These are phyloP conservation scores for Zeugodacus cucurbitae DNA, from an alignment of 1,140 invertebrate genomes.

Conservation along the genomic window DNA sequence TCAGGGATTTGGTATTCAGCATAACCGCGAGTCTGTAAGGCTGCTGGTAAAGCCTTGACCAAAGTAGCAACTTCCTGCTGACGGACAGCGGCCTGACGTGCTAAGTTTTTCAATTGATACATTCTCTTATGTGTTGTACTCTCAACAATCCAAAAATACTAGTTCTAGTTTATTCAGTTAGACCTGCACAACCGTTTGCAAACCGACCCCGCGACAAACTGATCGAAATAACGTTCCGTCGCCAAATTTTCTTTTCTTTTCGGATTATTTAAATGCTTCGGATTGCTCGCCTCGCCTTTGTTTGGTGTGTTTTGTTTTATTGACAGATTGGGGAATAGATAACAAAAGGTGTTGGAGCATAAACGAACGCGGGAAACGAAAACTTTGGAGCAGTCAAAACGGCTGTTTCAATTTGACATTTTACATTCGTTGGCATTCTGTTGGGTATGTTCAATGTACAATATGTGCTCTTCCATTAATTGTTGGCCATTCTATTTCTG, in stretches of 20 bases:
- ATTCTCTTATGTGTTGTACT: conserved; percentile 47
- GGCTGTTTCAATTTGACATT: neutral
- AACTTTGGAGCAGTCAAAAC: too few species aligned
- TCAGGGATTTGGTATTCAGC: conserved; percentile 88
- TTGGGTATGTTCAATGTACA: neutral
- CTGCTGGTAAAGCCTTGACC: conserved; percentile 68
- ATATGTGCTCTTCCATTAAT: neutral
- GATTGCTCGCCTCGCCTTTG: neutral
- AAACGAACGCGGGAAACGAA: neutral
- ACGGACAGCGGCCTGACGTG: conserved; percentile 59
- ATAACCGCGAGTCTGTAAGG: conserved; percentile 70
- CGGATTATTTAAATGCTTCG: conserved; percentile 20
- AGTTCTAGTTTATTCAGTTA: conserved; percentile 6
- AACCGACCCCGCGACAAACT: conserved; percentile 46
- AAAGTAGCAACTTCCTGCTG: conserved; percentile 61
- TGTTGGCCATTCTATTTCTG: too few species aligned
- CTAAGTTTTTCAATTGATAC: conserved; percentile 65
- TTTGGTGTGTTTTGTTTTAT: neutral
- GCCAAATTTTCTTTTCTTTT: conserved; percentile 36
- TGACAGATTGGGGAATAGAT: neutral
- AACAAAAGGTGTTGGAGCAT: neutral
- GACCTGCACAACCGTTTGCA: conserved; percentile 43
- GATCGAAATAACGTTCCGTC: conserved; percentile 43
- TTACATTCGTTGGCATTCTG: neutral
- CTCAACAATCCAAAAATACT: neutral